Percentiles rank a stretch among this genome's conserved stretches.
Conservation (phyloP, 2,888 invertebrate genomes). For the Tipula vernalis region DNA sequence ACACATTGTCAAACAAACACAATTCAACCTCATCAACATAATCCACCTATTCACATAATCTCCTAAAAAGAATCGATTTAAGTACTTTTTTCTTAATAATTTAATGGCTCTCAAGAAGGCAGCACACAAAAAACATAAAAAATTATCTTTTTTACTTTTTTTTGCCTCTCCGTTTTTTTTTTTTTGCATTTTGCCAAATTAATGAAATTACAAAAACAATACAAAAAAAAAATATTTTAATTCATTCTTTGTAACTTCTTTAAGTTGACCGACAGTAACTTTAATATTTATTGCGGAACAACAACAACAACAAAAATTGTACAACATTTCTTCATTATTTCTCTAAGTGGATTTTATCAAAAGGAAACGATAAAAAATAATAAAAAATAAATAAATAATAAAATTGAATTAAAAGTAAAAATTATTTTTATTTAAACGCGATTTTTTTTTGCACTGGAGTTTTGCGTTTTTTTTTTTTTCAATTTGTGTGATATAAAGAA, state of each 20-base stretch:
- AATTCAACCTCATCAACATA: too few relatives aligned
- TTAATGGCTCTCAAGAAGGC: neutral
- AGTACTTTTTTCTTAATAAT: neutral
- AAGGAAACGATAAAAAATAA: conserved; percentile 4
- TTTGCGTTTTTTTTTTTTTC: neutral
- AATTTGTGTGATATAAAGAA: neutral
- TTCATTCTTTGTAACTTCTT: neutral
- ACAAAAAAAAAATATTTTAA: neutral
- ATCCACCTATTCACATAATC: too few relatives aligned
- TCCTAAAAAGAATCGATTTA: neutral
- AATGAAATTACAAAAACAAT: neutral
- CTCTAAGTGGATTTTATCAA: neutral
- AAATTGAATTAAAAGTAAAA: neutral
- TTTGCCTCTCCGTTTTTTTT: neutral
- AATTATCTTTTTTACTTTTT: neutral
- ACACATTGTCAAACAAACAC: neutral
- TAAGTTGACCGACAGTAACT: conserved; percentile 4
- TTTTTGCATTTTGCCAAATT: neutral
- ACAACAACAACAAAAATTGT: neutral
- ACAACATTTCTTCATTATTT: conserved; percentile 4
- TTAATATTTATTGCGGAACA: conserved; percentile 4
- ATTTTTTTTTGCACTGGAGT: neutral
- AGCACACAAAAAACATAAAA: neutral
- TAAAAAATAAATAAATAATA: neutral
- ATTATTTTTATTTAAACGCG: neutral